phyloP scores from a whole-genome alignment of 2,797 vertebrate species.

The Lutjanus argentimaculatus region DNA sequence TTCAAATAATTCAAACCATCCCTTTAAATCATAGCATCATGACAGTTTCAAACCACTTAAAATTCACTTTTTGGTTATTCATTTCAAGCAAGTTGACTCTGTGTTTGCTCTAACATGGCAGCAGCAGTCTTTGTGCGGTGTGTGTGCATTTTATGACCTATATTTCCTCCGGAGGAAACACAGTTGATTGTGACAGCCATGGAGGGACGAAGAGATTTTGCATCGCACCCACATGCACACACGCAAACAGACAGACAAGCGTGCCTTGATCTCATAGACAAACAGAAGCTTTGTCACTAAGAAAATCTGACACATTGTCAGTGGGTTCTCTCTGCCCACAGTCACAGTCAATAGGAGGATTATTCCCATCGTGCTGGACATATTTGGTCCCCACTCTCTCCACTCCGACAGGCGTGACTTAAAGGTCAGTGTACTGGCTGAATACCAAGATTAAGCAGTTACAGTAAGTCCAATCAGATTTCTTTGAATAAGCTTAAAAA shows the following conservation, averaged over 20 bases:
- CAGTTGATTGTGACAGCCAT: constrained; percentile 40
- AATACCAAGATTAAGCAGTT: constrained; percentile 21
- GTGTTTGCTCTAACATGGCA: not conserved
- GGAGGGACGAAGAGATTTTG: constrained; percentile 24
- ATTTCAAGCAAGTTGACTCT: not conserved
- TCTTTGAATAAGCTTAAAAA: constrained; percentile 1
- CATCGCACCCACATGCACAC: constrained; percentile 23
- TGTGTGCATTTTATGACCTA: constrained; percentile 34
- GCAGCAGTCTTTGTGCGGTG: not conserved
- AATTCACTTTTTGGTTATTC: not conserved
- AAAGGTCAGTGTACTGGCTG: constrained; percentile 55
- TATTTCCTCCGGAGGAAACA: constrained; percentile 33
- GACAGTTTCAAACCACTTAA: constrained; percentile 7
- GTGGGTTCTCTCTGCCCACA: constrained; percentile 61
- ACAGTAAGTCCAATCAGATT: constrained; percentile 26
- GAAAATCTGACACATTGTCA: constrained; percentile 54
- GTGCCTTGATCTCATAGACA: constrained; percentile 57
- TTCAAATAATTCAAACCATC: too few species aligned
- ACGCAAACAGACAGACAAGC: constrained; percentile 48
- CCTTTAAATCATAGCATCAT: not conserved
- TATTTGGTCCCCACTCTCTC: constrained; percentile 61
- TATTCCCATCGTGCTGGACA: constrained; percentile 63
- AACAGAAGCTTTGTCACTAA: constrained; percentile 67
- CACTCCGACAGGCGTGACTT: constrained; percentile 16
- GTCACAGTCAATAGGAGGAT: constrained; percentile 56